Conservation (phyloP, 2,888 invertebrate genomes). For the Thelaira solivaga region DNA sequence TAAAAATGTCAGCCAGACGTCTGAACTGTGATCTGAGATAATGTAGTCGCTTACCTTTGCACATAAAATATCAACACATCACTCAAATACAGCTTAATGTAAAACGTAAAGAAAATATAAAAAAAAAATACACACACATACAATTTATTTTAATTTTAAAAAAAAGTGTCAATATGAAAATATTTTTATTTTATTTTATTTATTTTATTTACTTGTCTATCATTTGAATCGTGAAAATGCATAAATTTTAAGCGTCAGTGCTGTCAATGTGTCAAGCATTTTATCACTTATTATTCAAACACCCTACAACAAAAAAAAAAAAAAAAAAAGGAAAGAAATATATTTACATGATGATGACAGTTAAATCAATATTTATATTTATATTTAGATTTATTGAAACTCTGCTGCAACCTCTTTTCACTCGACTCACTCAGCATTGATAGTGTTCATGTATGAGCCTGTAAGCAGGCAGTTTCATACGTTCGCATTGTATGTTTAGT, state of each 20-base stretch:
- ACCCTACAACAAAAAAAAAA: conserved; percentile 5
- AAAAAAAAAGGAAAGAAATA: neutral
- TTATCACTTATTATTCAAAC: conserved; percentile 55
- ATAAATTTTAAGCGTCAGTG: conserved; percentile 54
- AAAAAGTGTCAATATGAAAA: neutral
- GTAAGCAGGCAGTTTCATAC: neutral
- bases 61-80: neutral
- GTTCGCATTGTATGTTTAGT: too few relatives aligned
- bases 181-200: neutral
- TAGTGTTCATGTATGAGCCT: too few relatives aligned
- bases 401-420: too few relatives aligned
- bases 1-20: neutral
- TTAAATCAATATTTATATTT: conserved; percentile 59
- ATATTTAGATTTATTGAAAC: conserved; percentile 52
- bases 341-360: conserved; percentile 43
- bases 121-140: too few relatives aligned
- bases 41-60: neutral
- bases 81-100: neutral
- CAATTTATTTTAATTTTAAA: too few relatives aligned
- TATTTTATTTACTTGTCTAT: conserved; percentile 48
- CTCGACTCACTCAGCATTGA: too few relatives aligned
- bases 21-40: neutral
- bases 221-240: conserved; percentile 28
- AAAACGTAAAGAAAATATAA: neutral
- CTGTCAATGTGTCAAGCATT: conserved; percentile 56